Evolutionary conservation across 2,888 invertebrate genomes (phyloP), one percentile per base, ranked within the genome.

Genomic region (Dryococelus australis): DNA sequence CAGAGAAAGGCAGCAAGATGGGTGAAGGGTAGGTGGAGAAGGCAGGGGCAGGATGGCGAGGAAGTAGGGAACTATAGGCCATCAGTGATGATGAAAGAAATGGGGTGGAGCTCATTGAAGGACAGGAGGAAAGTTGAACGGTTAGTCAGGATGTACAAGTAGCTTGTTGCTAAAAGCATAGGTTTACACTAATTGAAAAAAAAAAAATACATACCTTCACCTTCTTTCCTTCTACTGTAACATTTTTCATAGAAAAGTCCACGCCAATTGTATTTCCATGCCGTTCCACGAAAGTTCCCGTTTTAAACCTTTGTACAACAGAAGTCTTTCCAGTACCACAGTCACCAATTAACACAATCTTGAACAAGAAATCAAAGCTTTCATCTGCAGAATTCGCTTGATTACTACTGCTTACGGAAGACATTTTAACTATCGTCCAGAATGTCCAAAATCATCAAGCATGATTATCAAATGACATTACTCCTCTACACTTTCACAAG

Each of bases 181-280:
- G 4, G 35, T 47, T 47, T 47, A 8, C 8, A 47, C 10, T 6
- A 47, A 13, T 47, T 47, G 10, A 10, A 47, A 13, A 24, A 65
- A 24, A 65, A 10, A n/a, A 65, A n/a, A 65, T 65, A 65, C 65
- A 92, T 93, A 98, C 98, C 96, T 99, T 99, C 90, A 99, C 97
- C 94, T 96, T 96, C 93, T 99, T 99, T 86, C 97, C 97, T 92
- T 99, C 98, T 85, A 99, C 96, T 90, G 96, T 94, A 80, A 99
- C 95, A 87, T 98, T 99, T 95, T 99, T 99, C 98, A 99, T 99
- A 89, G 98, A 98, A 94, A 99, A 99, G 93, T 99, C 99, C 87
- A 99, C 99, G 89, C 99, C 99, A 92, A 99, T 99, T 85, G 99
- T 99, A 92, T 97, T 98, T 88, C 98, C 98, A 93, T 99, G 98